A percentile compares a stretch with the other conserved stretches of the same genome.
Evolutionary conservation across 2,797 vertebrate genomes (phyloP).

Genomic region (Oceanodroma leucorhoa): DNA sequence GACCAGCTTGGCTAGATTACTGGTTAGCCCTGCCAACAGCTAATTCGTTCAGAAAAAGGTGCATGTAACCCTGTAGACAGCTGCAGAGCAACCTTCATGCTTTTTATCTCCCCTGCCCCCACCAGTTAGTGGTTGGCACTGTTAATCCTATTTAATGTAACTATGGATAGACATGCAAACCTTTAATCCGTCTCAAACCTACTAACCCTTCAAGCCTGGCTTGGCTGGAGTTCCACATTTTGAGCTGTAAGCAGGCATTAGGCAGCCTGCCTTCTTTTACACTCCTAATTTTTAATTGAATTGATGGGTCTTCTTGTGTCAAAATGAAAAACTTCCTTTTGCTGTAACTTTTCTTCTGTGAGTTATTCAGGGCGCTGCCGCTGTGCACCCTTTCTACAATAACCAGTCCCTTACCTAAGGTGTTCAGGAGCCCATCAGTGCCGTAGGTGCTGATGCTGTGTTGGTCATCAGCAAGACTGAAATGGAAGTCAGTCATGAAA

Average conservation of each 20-base stretch:
- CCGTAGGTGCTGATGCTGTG: neutral
- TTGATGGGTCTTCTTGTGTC: neutral
- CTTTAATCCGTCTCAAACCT: neutral
- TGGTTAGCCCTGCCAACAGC: neutral
- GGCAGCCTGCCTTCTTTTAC: neutral
- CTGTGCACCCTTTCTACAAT: neutral
- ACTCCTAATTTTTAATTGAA: neutral
- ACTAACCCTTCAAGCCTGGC: neutral
- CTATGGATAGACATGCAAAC: neutral
- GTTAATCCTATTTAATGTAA: slow-evolving; percentile 17
- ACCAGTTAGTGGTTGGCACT: neutral
- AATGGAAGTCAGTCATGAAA: neutral
- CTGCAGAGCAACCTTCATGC: neutral
- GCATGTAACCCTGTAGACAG: neutral
- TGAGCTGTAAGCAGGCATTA: neutral
- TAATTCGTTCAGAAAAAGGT: neutral
- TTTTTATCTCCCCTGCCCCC: neutral
- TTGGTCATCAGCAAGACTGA: neutral
- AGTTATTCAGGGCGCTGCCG: neutral
- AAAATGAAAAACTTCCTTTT: neutral
- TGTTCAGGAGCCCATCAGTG: fast-evolving
- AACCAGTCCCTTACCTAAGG: neutral
- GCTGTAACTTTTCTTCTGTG: neutral
- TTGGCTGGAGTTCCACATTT: neutral
- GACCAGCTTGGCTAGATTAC: neutral